Evolutionary conservation across 2,888 invertebrate species (phyloP), one percentile per base, ranked within the genome.

Genomic region (Dynastes maya): DNA sequence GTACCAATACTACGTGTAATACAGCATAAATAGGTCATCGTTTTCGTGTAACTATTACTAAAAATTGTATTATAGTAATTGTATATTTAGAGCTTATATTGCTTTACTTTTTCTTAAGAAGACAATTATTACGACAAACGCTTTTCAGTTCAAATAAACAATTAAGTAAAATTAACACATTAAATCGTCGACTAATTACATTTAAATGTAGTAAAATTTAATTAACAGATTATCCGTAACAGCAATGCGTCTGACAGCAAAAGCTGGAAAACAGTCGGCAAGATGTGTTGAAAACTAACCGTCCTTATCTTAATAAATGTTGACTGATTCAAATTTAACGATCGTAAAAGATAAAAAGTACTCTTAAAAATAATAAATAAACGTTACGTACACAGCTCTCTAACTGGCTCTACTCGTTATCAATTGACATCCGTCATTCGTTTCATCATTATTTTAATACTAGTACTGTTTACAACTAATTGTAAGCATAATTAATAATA

Each of bases 201-300:
- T 22, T 58, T 74, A 74, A 74, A 74, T 61, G 49, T 45, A 45
- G 61, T 74, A 61, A 63, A 61, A 45, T 5, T 74, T 74, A 74
- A 74, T 74, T 74, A 58, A 22, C 1, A 61, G 45, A 61, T 74
- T 61, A 45, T 61, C 27, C 37, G 45, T 61, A 61, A 68, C 9
- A 49, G 49, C 58, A 55, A 11, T 49, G 32, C 37, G 16, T 29
- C 13, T 68, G 16, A 32, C 11, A 45, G 45, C 45, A 2, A 45
- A 45, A 45, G 53, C 53, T 27, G 29, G 70, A 68, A 40, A 65
- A 40, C 16, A 65, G 3, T 13, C 65, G 65, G 32, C 65, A 49
- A 68, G 68, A 68, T 68, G 68, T 68, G 68, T 68, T 4, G 51
- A 71, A 37, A 32, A 71, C 49, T 51, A 37, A 71, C 53, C 32